Evolutionary conservation across 2,797 vertebrate genomes (phyloP), one percentile per base, ranked within the genome.

Genomic region (Notoglanidium macrostoma): DNA sequence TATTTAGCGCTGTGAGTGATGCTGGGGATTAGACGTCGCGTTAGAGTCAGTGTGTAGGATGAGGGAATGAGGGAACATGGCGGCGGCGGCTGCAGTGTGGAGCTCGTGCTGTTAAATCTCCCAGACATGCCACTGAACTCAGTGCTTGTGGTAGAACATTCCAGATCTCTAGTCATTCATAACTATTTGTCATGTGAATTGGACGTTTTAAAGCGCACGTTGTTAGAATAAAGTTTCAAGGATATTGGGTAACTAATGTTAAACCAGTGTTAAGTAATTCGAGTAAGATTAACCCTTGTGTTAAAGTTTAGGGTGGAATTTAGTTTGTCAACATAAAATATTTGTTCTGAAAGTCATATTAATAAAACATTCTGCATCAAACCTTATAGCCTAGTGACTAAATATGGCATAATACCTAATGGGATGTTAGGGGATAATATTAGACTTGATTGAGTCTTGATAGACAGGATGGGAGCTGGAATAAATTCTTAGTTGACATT

Each of bases 51-150:
- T 55, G 68, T 85, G 23, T 12, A n/a, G 40, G 87, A 89, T 85
- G 73, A 70, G 83, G 87, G 88, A 92, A 89, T 85, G 73, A 70
- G 83, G 87, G 88, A 92, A 92, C 78, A 92, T 90, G 88, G 89
- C 89, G 90, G 89, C 89, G 90, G 83, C 87, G 86, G 89, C 87
- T 89, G 90, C 88, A 89, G 84, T 83, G 32, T 85, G 59, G 86
- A 85, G 87, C 89, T 89, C 76, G 86, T 74, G 67, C 54, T 84
- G 3, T 83, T 91, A 87, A 92, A 87, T 90, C 89, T 26, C 61
- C 74, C 78, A 82, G 87, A 87, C 83, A 85, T 86, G 46, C 14
- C 49, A 85, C 32, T 83, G 70, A 79, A 73, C 77, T 85, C 49
- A 6, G 21, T 54, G 49, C 32, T 55, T 65, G 51, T 15, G 61